Base-by-base conservation (phyloP, 2,113 vertebrate genomes). In the Centropus unirufus region DNA sequence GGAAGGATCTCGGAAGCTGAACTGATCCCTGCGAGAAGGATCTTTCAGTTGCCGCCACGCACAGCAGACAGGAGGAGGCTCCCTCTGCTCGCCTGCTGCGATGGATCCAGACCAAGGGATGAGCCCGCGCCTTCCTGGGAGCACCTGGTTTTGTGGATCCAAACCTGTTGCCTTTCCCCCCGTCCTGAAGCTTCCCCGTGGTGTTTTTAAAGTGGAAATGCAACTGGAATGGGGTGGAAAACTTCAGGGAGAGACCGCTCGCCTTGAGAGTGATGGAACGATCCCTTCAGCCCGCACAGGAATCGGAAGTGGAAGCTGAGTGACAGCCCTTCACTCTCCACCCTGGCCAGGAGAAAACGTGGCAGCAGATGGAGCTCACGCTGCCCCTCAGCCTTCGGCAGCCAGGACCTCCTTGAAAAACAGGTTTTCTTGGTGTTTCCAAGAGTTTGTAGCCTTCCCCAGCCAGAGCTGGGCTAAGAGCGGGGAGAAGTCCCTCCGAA, bases 21-120 rank as follows among this genome's bases (percentile, higher is more conserved):
- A 14, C 11, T 1, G 2, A 27, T 39, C 51, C 68, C 9, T 12
- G 51, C 29, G 32, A 6, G 6, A 73, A n/a, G 14, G 67, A 49
- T n/a, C 14, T 19, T 47, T 30, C 19, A 2, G 4, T 7, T 95
- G 91, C 68, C 40, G 14, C 42, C 63, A 69, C 77, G 32, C 5
- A 0, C 24, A 40, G 64, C 89, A 51, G 95, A 70, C 96, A 81
- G 95, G 81, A 94, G 95, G 95, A 81, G 96, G 91, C 96, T 96
- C 96, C 91, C 93, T 96, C 77, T 24, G 51, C 1, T 3, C 46
- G 39, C 22, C 14, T 19, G 57, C n/a, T 32, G 3, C 1, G 14
- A 9, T 1, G 30, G 61, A 69, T 46, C 40, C 2, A 3, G 34
- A 23, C 46, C 51, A 49, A 62, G 47, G 69, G 40, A 6, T 5